Evolutionary conservation across 2,888 invertebrate genomes (phyloP).

Genomic region (Ctenicera cuprea): DNA sequence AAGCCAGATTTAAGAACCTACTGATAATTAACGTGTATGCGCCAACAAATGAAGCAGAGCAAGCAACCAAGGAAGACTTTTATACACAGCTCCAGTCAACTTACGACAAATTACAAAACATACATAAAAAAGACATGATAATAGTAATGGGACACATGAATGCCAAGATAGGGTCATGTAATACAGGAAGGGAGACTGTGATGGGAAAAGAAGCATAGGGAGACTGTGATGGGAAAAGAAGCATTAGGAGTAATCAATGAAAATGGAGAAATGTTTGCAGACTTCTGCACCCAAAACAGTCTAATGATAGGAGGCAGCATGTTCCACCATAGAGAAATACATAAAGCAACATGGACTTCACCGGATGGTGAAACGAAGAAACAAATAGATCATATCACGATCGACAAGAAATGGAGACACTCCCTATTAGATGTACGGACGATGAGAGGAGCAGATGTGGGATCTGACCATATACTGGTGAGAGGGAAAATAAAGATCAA

Average conservation of each 20-base stretch:
- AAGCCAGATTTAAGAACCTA: background rate
- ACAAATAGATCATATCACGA: background rate
- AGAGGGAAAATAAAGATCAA: too few species aligned
- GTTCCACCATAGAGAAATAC: background rate
- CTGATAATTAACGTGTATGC: background rate
- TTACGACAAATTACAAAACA: background rate
- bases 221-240: background rate
- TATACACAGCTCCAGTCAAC: background rate
- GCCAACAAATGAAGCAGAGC: background rate
- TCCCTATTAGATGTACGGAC: too few species aligned
- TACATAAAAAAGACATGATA: background rate
- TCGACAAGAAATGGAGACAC: too few species aligned
- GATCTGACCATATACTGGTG: too few species aligned
- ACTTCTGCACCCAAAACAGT: background rate
- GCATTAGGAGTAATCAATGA: background rate
- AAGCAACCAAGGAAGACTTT: background rate
- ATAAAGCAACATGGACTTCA: slow-evolving; percentile 10
- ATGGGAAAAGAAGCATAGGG: slow-evolving; percentile 7
- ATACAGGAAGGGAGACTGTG: background rate
- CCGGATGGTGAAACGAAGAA: background rate
- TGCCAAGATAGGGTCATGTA: background rate
- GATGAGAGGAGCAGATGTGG: too few species aligned
- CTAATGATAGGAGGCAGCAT: slow-evolving; percentile 3
- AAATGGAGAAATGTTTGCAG: background rate
- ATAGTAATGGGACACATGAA: background rate